A percentile compares a stretch with the other conserved stretches of the same genome.
Evolutionary conservation across 1,140 invertebrate species (phyloP).

Genomic region (Drosophila ficusphila): DNA sequence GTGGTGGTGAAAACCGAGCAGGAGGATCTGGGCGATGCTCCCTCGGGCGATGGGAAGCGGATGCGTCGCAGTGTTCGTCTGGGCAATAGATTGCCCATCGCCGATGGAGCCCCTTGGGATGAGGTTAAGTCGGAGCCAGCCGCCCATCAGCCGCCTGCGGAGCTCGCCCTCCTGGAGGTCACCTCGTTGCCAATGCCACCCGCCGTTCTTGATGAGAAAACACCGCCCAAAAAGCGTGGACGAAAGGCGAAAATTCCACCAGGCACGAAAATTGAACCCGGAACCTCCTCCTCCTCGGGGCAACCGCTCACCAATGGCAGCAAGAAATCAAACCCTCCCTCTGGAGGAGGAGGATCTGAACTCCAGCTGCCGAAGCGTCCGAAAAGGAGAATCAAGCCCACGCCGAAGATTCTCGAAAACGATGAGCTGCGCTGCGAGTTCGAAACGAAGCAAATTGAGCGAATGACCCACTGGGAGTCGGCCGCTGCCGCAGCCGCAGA

Average conservation of each 20-base stretch:
- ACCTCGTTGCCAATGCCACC: background rate
- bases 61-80: slow-evolving; percentile 77
- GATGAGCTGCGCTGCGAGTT: slow-evolving; percentile 86
- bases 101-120: slow-evolving; percentile 36
- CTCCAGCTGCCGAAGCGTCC: slow-evolving; percentile 75
- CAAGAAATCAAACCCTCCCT: slow-evolving; percentile 28
- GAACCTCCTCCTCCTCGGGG: background rate
- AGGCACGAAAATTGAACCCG: slow-evolving; percentile 1
- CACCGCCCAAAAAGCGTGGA: slow-evolving; percentile 79
- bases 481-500: slow-evolving; percentile 15
- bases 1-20: slow-evolving; percentile 61
- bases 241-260: slow-evolving; percentile 72
- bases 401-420: slow-evolving; percentile 86
- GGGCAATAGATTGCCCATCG: slow-evolving; percentile 65
- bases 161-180: background rate
- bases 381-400: slow-evolving; percentile 86
- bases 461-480: slow-evolving; percentile 77
- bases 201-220: slow-evolving; percentile 64
- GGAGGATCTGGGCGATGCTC: slow-evolving; percentile 23
- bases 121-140: slow-evolving; percentile 50
- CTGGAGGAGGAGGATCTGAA: background rate
- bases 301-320: slow-evolving; percentile 49
- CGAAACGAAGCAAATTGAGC: slow-evolving; percentile 86
- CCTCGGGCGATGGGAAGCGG: slow-evolving; percentile 36
- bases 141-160: background rate